Percentiles rank a stretch among this genome's conserved stretches.
These are phyloP conservation scores for Entomobrya multifasciata DNA, from an alignment of 2,888 invertebrate species.

Conservation along the genomic window DNA sequence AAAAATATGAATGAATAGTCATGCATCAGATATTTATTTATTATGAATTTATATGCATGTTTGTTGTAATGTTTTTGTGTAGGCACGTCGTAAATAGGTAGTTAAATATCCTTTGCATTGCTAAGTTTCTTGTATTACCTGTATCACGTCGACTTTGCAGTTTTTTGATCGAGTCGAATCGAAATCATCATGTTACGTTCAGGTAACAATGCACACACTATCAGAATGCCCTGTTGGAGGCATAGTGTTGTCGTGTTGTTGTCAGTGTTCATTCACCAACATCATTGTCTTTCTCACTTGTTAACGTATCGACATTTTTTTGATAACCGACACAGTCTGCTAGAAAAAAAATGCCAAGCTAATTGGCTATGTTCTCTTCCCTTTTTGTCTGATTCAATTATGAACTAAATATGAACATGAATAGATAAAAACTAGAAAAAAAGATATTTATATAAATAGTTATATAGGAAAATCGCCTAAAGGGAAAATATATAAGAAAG, in stretches of 20 bases:
- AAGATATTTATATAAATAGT: slow-evolving; percentile 14
- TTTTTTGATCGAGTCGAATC: too few relatives aligned
- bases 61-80: slow-evolving; percentile 13
- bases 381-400: slow-evolving; percentile 64
- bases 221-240: slow-evolving; percentile 33
- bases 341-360: slow-evolving; percentile 48
- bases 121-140: slow-evolving; percentile 15
- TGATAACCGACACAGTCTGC: slow-evolving; percentile 43
- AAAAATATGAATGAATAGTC: slow-evolving; percentile 35
- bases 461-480: slow-evolving; percentile 34
- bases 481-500: slow-evolving; percentile 35
- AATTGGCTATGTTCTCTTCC: slow-evolving; percentile 61
- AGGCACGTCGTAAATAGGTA: slow-evolving; percentile 20
- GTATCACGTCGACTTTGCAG: slow-evolving; percentile 6
- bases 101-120: background rate
- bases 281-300: slow-evolving; percentile 64
- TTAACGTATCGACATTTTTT: slow-evolving; percentile 56
- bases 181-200: slow-evolving; percentile 30
- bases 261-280: slow-evolving; percentile 48
- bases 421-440: slow-evolving; percentile 26
- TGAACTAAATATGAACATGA: slow-evolving; percentile 40
- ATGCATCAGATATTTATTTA: slow-evolving; percentile 28
- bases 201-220: slow-evolving; percentile 38
- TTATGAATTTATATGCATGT: slow-evolving; percentile 33
- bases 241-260: background rate